Percentiles rank a stretch among this genome's conserved stretches.
Evolutionary conservation across 1,140 invertebrate genomes (phyloP).

Genomic region (Drosophila bocqueti): DNA sequence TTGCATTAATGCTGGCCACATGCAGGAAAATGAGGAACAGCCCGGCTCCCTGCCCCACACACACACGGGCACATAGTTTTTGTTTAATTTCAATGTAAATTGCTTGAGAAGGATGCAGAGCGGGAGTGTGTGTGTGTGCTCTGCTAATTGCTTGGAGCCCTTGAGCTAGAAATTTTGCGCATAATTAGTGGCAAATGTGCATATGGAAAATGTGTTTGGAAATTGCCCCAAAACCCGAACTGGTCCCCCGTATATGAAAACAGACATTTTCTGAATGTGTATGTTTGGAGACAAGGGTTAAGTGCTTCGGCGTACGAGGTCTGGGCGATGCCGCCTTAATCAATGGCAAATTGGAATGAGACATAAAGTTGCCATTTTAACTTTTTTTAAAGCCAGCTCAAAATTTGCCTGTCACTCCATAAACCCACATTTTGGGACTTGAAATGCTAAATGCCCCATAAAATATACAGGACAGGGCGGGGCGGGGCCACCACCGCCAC

Average conservation of each 20-base stretch:
- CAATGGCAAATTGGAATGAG: slow-evolving; percentile 9
- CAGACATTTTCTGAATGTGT: slow-evolving; percentile 1
- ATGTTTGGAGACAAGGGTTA: slow-evolving; percentile 12
- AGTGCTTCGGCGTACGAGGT: not conserved
- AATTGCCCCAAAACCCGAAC: slow-evolving; percentile 43
- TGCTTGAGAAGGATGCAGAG: slow-evolving; percentile 58
- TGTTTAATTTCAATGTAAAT: slow-evolving; percentile 83
- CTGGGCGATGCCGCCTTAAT: slow-evolving; percentile 5
- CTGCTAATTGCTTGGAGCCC: slow-evolving; percentile 78
- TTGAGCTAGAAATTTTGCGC: slow-evolving; percentile 82
- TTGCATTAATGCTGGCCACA: slow-evolving; percentile 80
- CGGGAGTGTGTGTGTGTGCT: slow-evolving; percentile 37
- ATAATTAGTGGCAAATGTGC: slow-evolving; percentile 81
- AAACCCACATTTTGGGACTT: slow-evolving; percentile 63
- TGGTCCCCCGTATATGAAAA: not conserved
- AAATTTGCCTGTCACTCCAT: slow-evolving; percentile 58
- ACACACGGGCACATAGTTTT: slow-evolving; percentile 62
- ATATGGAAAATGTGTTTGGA: slow-evolving; percentile 71
- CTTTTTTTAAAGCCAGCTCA: slow-evolving; percentile 15
- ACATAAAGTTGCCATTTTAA: slow-evolving; percentile 11
- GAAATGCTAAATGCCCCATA: slow-evolving; percentile 70
- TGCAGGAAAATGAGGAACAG: slow-evolving; percentile 48
- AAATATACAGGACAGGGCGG: slow-evolving; percentile 51
- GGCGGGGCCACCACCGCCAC: not conserved
- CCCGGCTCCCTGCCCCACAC: not conserved